Conservation (phyloP, 1,140 invertebrate genomes). For the Belonocnema kinseyi region DNA sequence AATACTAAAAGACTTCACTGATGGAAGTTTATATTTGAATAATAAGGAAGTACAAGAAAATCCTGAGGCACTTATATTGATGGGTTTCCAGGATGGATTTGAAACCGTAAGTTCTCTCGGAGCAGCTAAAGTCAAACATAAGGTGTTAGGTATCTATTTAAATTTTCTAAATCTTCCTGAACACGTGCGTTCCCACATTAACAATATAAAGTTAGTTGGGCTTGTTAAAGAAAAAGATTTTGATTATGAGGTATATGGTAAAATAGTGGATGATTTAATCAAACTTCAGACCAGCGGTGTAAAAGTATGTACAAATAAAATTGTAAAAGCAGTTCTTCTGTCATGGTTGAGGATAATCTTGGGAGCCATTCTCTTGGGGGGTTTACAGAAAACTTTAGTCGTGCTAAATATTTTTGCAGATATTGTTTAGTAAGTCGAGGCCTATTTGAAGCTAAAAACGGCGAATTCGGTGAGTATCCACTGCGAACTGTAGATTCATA, state of each 20-base stretch:
- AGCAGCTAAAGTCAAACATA: conserved; percentile 58
- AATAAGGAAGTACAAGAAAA: conserved; percentile 57
- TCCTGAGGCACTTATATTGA: conserved; percentile 49
- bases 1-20: conserved; percentile 51
- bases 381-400: conserved; percentile 45
- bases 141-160: conserved; percentile 64
- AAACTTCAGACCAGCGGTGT: conserved; percentile 55
- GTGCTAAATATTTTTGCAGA: conserved; percentile 38
- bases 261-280: conserved; percentile 58
- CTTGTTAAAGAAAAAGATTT: conserved; percentile 58
- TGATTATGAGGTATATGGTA: conserved; percentile 47
- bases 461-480: not conserved
- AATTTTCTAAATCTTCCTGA: conserved; percentile 51
- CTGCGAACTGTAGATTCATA: not conserved
- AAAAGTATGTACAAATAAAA: conserved; percentile 31
- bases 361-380: conserved; percentile 59
- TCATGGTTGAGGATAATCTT: conserved; percentile 58
- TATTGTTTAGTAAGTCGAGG: conserved; percentile 28
- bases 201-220: conserved; percentile 60
- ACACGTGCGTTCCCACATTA: conserved; percentile 45
- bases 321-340: conserved; percentile 50
- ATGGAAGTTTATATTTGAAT: conserved; percentile 54
- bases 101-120: conserved; percentile 65
- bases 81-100: conserved; percentile 64
- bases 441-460: not conserved